Conservation (phyloP, 2,888 invertebrate species). For the Pyrocoelia pectoralis region DNA sequence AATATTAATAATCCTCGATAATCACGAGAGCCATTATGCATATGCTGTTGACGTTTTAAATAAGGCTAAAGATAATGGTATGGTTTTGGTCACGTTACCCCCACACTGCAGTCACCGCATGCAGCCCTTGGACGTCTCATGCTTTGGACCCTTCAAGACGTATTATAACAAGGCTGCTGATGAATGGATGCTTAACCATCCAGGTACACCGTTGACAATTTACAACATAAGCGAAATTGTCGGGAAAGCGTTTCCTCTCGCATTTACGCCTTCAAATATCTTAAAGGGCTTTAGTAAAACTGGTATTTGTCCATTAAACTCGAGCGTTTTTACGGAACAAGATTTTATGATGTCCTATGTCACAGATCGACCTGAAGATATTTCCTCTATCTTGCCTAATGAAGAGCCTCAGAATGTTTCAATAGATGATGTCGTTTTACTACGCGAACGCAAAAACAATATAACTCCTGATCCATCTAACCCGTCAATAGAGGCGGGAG, state of each 20-base stretch:
- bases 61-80: constrained; percentile 30
- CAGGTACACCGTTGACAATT: constrained; percentile 7
- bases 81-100: constrained; percentile 21
- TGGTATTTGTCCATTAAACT: constrained; percentile 1
- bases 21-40: constrained; percentile 35
- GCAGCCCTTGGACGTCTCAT: constrained; percentile 27
- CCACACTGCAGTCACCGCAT: constrained; percentile 28
- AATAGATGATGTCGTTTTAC: not conserved
- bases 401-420: not conserved
- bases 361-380: constrained; percentile 5
- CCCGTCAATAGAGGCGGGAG: constrained; percentile 1
- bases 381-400: not conserved
- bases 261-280: not conserved
- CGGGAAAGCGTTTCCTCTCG: not conserved
- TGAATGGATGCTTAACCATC: not conserved
- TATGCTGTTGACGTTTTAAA: constrained; percentile 26
- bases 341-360: too few relatives aligned
- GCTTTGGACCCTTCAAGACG: constrained; percentile 24
- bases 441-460: constrained; percentile 1
- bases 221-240: constrained; percentile 5
- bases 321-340: too few relatives aligned
- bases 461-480: constrained; percentile 1
- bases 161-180: constrained; percentile 15
- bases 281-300: not conserved
- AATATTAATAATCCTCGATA: constrained; percentile 22